Conservation (phyloP, 2,888 invertebrate genomes). For the Drosophila monieri region DNA sequence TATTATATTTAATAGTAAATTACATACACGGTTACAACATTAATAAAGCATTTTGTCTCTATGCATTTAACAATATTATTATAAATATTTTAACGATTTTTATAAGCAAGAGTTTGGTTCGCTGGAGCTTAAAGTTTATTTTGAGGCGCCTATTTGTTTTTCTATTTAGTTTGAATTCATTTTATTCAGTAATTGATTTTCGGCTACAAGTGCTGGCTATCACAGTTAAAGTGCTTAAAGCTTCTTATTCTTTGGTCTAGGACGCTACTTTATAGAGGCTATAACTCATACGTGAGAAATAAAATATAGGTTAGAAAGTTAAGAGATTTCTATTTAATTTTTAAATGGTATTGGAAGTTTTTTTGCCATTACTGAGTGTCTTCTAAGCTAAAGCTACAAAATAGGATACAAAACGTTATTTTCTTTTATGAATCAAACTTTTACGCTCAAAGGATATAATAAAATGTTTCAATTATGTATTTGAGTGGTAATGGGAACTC, state of each 20-base stretch:
- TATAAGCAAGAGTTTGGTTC: constrained; percentile 6
- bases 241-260: neutral
- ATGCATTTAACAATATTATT: constrained; percentile 29
- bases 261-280: constrained; percentile 1
- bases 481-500: neutral
- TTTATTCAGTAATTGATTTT: constrained; percentile 8
- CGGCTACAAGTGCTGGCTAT: constrained; percentile 42
- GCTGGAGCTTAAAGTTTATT: constrained; percentile 7
- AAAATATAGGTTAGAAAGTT: neutral
- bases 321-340: neutral
- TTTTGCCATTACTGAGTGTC: neutral
- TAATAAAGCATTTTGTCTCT: constrained; percentile 54
- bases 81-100: neutral
- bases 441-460: constrained; percentile 1
- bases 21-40: constrained; percentile 62
- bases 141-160: constrained; percentile 12
- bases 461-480: neutral
- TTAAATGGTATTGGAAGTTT: neutral
- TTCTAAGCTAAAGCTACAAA: neutral
- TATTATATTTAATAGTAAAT: constrained; percentile 22
- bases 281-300: neutral
- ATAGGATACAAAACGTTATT: neutral
- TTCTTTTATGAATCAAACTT: neutral
- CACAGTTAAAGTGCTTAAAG: constrained; percentile 47
- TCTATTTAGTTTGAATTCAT: constrained; percentile 7